These are phyloP conservation scores for Scaptomyza reducta DNA, from an alignment of 2,888 invertebrate species.

Conservation along the genomic window DNA sequence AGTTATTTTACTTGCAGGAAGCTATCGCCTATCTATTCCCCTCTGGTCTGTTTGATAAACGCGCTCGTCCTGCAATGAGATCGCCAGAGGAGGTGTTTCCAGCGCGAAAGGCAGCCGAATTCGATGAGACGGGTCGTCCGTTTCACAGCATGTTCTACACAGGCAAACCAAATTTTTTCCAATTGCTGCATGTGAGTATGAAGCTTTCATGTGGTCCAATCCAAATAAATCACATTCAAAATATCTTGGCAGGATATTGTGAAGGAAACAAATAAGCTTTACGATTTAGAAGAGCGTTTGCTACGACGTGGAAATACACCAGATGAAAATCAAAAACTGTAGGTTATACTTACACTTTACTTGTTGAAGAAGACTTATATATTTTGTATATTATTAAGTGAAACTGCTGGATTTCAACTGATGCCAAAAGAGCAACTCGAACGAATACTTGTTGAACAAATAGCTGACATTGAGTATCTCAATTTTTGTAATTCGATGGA, in stretches of 20 bases:
- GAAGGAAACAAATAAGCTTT: conserved; percentile 87
- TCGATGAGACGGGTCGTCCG: conserved; percentile 95
- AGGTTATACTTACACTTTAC: conserved; percentile 69
- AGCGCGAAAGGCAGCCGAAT: conserved; percentile 93
- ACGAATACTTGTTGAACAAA: conserved; percentile 87
- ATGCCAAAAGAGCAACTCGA: conserved; percentile 88
- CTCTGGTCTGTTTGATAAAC: conserved; percentile 93
- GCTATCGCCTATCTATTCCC: conserved; percentile 98
- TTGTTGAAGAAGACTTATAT: not conserved
- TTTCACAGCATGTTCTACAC: conserved; percentile 97
- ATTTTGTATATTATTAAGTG: conserved; percentile 79
- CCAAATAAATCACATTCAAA: not conserved
- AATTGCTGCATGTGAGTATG: conserved; percentile 90
- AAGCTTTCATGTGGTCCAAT: not conserved
- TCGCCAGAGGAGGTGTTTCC: conserved; percentile 95
- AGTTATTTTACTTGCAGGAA: conserved; percentile 85
- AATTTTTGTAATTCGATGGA: conserved; percentile 90
- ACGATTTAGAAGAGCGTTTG: conserved; percentile 90
- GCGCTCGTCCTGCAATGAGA: conserved; percentile 95
- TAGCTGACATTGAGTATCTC: conserved; percentile 89
- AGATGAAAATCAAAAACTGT: conserved; percentile 87
- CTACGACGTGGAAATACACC: conserved; percentile 87
- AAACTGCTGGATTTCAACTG: conserved; percentile 87
- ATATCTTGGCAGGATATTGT: conserved; percentile 87
- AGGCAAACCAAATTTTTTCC: conserved; percentile 92